These are phyloP conservation scores for Mus musculus DNA, from an alignment of 2,113 vertebrate genomes.

Conservation along the genomic window GRCm39 chr2:33181501-33182000, in stretches of 20 bases:
- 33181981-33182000: not conserved
- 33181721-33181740: no score
- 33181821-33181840: not conserved
- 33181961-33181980: not conserved
- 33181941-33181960: not conserved
- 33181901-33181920: not conserved
- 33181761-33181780: not conserved
- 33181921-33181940: not conserved
- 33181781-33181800: not conserved
- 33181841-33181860: not conserved
- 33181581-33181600: no score
- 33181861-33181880: not conserved
- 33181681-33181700: not conserved
- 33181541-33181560: not conserved
- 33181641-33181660: not conserved
- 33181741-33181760: not conserved
- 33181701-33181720: not conserved
- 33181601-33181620: not conserved
- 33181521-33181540: not conserved
- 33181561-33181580: not conserved
- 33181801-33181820: not conserved
- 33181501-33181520: not conserved
- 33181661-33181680: not conserved
- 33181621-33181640: not conserved
- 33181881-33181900: not conserved